Base-by-base conservation (phyloP, 92 coral and sea anemone species). In the Zoanthus gigantus region DNA sequence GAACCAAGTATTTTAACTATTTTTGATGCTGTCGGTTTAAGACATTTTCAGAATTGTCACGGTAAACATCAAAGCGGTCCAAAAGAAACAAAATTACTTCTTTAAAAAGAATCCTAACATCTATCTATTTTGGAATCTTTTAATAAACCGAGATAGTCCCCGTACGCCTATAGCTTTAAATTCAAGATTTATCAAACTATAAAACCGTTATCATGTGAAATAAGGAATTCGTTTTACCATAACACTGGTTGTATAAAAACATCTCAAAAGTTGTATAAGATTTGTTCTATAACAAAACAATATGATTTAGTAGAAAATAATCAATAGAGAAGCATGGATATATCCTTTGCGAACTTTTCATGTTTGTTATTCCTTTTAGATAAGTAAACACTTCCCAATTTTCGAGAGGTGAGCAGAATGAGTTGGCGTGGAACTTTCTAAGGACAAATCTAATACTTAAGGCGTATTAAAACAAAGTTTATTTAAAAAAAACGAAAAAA, bases 141-240 rank as follows among this genome's bases (percentile, higher is more conserved):
- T 65, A 50, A 50, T 42, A 29, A 80, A 42, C 58, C 4, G 6
- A 2, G 28, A 14, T 6, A 76, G 11, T 47, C 42, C 23, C 45
- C 1, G 9, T 76, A 10, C 82, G 2, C 15, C 9, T 54, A 44
- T 47, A 7, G 46, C 45, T 28, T 80, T 46, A 12, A 80, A 81
- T 61, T 42, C 42, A 66, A 32, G 63, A 16, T 81, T 81, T 34
- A n/a, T 18, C 34, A 66, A 65, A 66, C 60, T 52, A 47, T 18
- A 66, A 71, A 37, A 75, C 68, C 17, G 74, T n/a, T 66, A 66
- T 66, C 57, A 66, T 57, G 44, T 46, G 23, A 81, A 81, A 81
- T 72, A 79, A 5, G 71, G 65, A 3, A 29, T 66, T 48, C 28
- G 63, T 66, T 81, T 80, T 60, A 10, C 50, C 13, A 11, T 3